Evolutionary conservation across 2,888 invertebrate species (phyloP), one percentile per base, ranked within the genome.

Genomic region (Pandemis cinnamomeana): DNA sequence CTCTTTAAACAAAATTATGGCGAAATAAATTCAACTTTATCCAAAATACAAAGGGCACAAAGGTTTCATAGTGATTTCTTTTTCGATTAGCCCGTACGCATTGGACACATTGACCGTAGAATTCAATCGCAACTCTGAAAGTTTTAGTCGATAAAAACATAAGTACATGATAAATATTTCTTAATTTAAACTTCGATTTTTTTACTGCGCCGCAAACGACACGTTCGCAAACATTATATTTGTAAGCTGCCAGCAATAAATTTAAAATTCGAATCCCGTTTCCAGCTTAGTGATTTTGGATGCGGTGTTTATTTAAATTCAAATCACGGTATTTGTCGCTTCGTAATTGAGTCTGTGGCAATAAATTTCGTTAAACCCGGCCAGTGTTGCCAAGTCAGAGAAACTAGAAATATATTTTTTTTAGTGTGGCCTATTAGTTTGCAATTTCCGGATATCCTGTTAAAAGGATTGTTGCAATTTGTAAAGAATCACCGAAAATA

Each of bases 241-340:
- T 72, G 67, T 51, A 27, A 72, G 27, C 44, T 62, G 71, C 61
- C 67, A 67, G 71, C 53, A 67, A 67, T 62, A 58, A 64, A 71
- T 72, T 72, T 67, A 72, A 72, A 72, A 72, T 72, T 67, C 71
- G 61, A 67, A 72, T 62, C 53, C 44, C 58, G 71, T 66, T 41
- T 20, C 10, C 71, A 44, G 71, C 63, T 68, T 48, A 68, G 48
- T 58, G 68, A 68, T 68, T 72, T 72, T 62, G 63, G 63, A 68
- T 55, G 55, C 46, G 68, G 63, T 68, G 68, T 72, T 71, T 71
- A 72, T 68, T 72, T 72, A 63, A 71, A 71, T 71, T 67, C 68
- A 68, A 68, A 72, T 63, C 68, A 72, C 68, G 61, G 53, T 27
- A 68, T 63, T 67, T 68, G 55, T 58, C 68, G 63, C 46, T n/a